Evolutionary conservation across 2,888 invertebrate genomes (phyloP), one percentile per base, ranked within the genome.

Genomic region (Carcina quercana): DNA sequence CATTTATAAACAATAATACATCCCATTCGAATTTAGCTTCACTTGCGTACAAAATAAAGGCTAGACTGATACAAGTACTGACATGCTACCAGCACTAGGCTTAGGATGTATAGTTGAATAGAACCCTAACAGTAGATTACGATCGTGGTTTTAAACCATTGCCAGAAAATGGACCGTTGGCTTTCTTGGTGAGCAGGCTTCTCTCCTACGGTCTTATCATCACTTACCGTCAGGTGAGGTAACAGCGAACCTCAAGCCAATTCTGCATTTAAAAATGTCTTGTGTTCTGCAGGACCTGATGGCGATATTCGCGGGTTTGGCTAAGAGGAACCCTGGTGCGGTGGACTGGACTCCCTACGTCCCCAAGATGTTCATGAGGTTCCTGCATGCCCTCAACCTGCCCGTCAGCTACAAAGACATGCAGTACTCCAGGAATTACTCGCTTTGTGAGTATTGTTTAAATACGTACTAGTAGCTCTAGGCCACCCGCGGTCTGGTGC

Each of bases 331-430:
- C 65, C 90, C 93, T 31, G 96, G 96, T 0, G 89, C 90, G 31
- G 89, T 97, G 25, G 90, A 97, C 64, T 97, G 96, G 96, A 89
- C 91, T 39, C 93, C 93, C 0, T 87, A 95, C 58, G 86, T 95
- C 30, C 90, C 95, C 0, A 73, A 88, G 33, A 91, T 94, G 88
- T 93, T 92, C 55, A 88, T 88, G 7, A 83, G 89, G 62, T 91
- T 88, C 60, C 70, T 93, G 39, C 86, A 91, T 43, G 89, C 89
- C 21, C 86, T 96, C 32, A 89, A 91, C 56, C 76, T 96, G 30
- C 95, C 95, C 0, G 93, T 95, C 32, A 86, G 88, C 39, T 91
- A 91, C 58, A 91, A 91, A 53, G 87, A 90, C 39, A 84, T 86
- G 56, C 86, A 86, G 59, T 82, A 79, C 47, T 78, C 75, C 37